Conservation (phyloP, 2,113 vertebrate species). For the Ictalurus punctatus region DNA sequence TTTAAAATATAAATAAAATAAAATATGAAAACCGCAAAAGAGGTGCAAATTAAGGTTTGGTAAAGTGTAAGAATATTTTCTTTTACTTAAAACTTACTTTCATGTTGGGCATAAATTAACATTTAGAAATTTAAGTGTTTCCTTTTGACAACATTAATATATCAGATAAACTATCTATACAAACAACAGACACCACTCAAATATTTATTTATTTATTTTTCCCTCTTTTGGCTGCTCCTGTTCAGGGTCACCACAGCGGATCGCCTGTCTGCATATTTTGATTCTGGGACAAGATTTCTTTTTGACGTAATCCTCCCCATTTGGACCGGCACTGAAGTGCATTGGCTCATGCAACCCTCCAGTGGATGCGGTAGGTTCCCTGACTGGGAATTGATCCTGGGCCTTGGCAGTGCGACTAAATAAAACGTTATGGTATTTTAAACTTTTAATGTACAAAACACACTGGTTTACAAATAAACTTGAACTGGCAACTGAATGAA, state of each 20-base stretch:
- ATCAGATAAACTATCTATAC: neutral
- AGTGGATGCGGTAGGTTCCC: too few relatives aligned
- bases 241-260: too few relatives aligned
- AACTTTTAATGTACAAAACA: neutral
- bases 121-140: neutral
- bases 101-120: neutral
- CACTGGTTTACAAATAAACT: neutral
- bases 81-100: neutral
- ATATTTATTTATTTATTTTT: neutral
- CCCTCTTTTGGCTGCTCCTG: too few relatives aligned
- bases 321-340: too few relatives aligned
- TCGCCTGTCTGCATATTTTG: too few relatives aligned
- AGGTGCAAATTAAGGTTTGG: neutral
- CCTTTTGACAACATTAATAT: neutral
- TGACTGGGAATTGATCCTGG: too few relatives aligned
- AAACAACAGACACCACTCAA: neutral
- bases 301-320: too few relatives aligned
- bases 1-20: neutral
- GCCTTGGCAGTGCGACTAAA: too few relatives aligned
- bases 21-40: too few relatives aligned
- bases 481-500: neutral
- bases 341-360: too few relatives aligned
- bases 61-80: too few relatives aligned
- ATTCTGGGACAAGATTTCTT: too few relatives aligned
- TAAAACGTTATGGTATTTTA: neutral